A percentile compares a stretch with the other conserved stretches of the same genome.
These are phyloP conservation scores for Exocentrus adspersus DNA, from an alignment of 2,888 invertebrate genomes.

Conservation along the genomic window DNA sequence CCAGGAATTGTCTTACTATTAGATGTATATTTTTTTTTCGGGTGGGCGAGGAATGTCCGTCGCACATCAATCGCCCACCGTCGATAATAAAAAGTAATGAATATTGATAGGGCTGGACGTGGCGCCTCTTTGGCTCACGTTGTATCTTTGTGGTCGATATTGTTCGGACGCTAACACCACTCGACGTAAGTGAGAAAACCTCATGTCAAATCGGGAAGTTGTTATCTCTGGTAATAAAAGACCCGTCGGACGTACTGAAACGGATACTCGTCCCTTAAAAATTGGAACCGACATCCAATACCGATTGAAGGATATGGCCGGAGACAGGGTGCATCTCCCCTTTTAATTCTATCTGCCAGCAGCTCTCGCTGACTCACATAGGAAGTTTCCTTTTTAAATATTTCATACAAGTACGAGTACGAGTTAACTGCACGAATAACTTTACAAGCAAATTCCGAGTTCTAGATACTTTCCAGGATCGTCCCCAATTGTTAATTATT, in stretches of 20 bases:
- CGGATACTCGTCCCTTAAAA: slow-evolving; percentile 22
- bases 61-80: too few relatives aligned
- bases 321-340: slow-evolving; percentile 29
- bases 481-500: too few relatives aligned
- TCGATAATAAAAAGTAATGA: background rate
- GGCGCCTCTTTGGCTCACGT: too few relatives aligned
- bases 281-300: slow-evolving; percentile 31
- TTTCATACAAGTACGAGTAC: background rate
- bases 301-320: slow-evolving; percentile 29
- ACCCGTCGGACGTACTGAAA: background rate
- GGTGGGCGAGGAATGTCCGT: background rate
- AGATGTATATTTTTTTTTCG: background rate
- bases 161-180: background rate
- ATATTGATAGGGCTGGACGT: background rate
- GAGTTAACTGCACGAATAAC: background rate
- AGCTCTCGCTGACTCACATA: too few relatives aligned
- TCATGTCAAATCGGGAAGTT: slow-evolving; percentile 16
- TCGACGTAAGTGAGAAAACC: slow-evolving; percentile 10
- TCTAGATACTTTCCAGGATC: too few relatives aligned
- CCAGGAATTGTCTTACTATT: background rate
- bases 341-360: background rate
- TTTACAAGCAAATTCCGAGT: too few relatives aligned
- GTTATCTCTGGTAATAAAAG: slow-evolving; percentile 17
- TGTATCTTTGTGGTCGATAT: too few relatives aligned
- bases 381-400: slow-evolving; percentile 6